Base-by-base conservation (phyloP, 2,888 invertebrate genomes). In the Melitaea athalia region DNA sequence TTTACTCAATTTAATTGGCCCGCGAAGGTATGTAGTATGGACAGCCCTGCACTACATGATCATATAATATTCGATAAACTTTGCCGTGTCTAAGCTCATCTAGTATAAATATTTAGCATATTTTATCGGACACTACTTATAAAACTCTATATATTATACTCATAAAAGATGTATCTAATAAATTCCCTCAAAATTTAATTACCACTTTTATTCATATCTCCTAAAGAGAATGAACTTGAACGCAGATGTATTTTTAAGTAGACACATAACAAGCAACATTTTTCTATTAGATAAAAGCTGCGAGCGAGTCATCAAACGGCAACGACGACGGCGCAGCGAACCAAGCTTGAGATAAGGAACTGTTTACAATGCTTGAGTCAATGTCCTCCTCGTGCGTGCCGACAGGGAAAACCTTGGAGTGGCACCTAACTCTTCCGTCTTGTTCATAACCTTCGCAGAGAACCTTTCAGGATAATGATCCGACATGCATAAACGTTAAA, bases 301-400 rank as follows among this genome's bases (percentile, higher is more conserved):
- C 85, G 82, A 83, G 84, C 81, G 78, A 83, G 80, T 82, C 81
- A 80, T 78, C 76, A 77, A 73, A 64, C 72, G 64, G 68, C 74
- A 70, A 64, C 73, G 81, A 75, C 73, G 81, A 75, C 79, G 84
- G 11, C 57, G 57, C 83, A 83, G 82, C 83, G 82, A 71, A 71
- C 76, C 78, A 86, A 87, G 85, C 85, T 87, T 81, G 81, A 91
- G 92, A 92, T 92, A 92, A 92, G 92, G 89, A 91, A 91, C 88
- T 92, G 92, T 92, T 92, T 92, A 92, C 92, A 89, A 87, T 90
- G 83, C 87, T 89, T 90, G 86, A 90, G 92, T 92, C 92, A 92
- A 92, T 90, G 92, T 91, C 92, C 92, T 92, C 90, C 86, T 89
- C 84, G 85, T 84, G 87, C 79, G 76, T 74, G 78, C 79, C 81